phyloP scores from a whole-genome alignment of 2,797 vertebrate genomes.

The Harpagifer antarcticus region DNA sequence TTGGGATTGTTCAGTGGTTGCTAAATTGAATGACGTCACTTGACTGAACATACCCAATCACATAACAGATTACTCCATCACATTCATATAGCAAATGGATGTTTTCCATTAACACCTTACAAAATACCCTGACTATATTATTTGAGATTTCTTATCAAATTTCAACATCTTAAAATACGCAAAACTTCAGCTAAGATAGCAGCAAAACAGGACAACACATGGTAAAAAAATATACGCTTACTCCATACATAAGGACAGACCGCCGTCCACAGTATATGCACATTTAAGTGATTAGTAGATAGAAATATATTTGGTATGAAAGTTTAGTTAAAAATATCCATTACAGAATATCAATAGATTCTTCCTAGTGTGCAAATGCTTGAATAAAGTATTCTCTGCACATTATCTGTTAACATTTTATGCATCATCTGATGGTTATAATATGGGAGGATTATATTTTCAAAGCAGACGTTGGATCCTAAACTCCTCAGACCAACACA shows the following conservation, averaged over 20 bases:
- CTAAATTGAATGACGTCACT: constrained; percentile 1
- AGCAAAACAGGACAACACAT: constrained; percentile 71
- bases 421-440: constrained; percentile 17
- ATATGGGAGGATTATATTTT: constrained; percentile 1
- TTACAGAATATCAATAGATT: constrained; percentile 35
- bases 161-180: not conserved
- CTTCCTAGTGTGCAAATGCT: constrained; percentile 50
- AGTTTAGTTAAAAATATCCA: constrained; percentile 62
- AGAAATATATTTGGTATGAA: constrained; percentile 64
- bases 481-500: not conserved
- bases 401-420: constrained; percentile 35
- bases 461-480: constrained; percentile 15
- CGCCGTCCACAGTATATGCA: constrained; percentile 70
- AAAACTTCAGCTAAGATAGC: constrained; percentile 66
- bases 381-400: constrained; percentile 42
- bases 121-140: constrained; percentile 29
- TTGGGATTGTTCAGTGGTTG: constrained; percentile 4
- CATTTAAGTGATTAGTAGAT: constrained; percentile 73
- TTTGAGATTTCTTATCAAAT: constrained; percentile 31
- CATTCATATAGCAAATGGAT: constrained; percentile 41
- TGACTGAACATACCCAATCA: constrained; percentile 11
- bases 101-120: constrained; percentile 28
- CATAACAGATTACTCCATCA: constrained; percentile 29
- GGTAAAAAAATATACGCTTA: constrained; percentile 59
- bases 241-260: constrained; percentile 40